Base-by-base conservation (phyloP, 2,797 vertebrate genomes). In the Cephalopachus bancanus region DNA sequence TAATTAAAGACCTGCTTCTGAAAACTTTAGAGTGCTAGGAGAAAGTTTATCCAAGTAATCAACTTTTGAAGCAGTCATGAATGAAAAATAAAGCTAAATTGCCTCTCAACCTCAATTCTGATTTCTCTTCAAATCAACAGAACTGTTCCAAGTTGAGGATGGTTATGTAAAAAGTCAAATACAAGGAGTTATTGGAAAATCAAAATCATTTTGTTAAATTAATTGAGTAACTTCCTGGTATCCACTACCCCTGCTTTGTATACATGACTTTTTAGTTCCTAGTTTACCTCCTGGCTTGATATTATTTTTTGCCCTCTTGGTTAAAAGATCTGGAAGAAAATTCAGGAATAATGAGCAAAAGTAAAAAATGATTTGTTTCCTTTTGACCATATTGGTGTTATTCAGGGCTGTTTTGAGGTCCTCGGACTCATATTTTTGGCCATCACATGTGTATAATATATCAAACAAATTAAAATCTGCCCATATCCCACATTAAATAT, bases 381-480 rank as follows among this genome's bases (percentile, higher is more conserved):
- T 93, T 96, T 92, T 88, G 49, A 75, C 90, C 78, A 62, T 62
- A 59, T 71, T 79, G 59, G 44, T 89, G 22, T 93, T 91, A 79
- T 78, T 97, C 37, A 71, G 4, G 20, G 57, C 8, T 88, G 22
- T 91, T 96, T 67, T 79, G 72, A 78, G 72, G n/a, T 24, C 57
- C 49, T 91, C 59, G 5, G 53, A n/a, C 67, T 89, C 81, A 80
- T 85, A 44, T n/a, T 76, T 87, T 92, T 96, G 90, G 67, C 71
- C n/a, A 55, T 30, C 24, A 1, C 55, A 8, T 28, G 24, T 55
- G 62, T 78, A 81, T 81, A 93, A 96, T 71, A 72, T 84, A 84
- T 93, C 74, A 94, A 75, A 15, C 83, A 92, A 90, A 95, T 93
- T 95, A 93, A 95, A 94, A 88, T 87, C 60, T 85, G 96, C 62